phyloP scores from a whole-genome alignment of 2,113 vertebrate genomes.

The Peromyscus leucopus region DNA sequence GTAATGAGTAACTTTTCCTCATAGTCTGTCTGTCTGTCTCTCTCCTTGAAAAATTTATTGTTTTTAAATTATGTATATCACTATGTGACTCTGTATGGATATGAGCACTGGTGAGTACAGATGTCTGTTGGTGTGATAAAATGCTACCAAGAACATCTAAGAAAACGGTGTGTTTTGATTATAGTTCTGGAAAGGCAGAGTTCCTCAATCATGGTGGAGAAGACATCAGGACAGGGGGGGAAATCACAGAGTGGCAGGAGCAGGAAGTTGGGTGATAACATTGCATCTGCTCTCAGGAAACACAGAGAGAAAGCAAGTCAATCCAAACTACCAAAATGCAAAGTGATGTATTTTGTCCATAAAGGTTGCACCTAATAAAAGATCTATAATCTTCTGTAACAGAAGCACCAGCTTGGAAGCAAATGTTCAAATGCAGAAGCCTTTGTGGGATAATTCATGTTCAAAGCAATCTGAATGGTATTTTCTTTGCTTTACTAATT shows the following conservation, averaged over 20 bases:
- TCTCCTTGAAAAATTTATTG: background rate
- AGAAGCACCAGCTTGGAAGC: no score
- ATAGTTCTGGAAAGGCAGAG: background rate
- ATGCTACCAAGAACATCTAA: background rate
- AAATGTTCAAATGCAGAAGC: background rate
- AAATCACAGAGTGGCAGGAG: background rate
- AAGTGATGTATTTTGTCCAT: background rate
- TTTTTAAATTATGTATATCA: background rate
- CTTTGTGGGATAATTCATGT: background rate
- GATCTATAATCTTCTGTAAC: background rate
- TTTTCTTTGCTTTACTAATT: background rate
- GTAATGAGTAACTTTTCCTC: background rate
- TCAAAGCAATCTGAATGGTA: background rate
- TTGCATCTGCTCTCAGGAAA: background rate
- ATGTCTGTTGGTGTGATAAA: background rate
- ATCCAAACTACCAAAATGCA: background rate
- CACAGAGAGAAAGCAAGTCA: background rate
- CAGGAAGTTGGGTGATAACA: background rate
- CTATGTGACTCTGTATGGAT: background rate
- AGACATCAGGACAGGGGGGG: background rate
- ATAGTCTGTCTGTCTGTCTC: background rate
- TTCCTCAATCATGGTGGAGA: background rate
- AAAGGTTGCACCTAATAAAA: background rate
- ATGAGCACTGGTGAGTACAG: background rate
- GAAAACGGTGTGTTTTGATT: background rate